These are phyloP conservation scores for Myrmecobius fasciatus DNA, from an alignment of 2,113 vertebrate species.

Conservation along the genomic window DNA sequence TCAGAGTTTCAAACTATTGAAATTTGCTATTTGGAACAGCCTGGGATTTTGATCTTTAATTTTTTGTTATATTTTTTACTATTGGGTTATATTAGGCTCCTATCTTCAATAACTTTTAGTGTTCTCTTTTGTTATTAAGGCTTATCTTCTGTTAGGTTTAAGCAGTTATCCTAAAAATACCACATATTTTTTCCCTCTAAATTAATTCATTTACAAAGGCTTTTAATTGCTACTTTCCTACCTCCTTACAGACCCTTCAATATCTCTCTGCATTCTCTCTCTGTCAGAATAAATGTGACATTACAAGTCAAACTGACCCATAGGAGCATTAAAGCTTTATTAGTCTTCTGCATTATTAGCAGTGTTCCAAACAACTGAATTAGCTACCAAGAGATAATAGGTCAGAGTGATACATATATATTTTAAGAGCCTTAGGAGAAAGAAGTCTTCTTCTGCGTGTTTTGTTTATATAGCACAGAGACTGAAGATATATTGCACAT, in stretches of 20 bases:
- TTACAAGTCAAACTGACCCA: slow-evolving; percentile 11
- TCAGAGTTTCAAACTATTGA: neutral
- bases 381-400: neutral
- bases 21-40: neutral
- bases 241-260: neutral
- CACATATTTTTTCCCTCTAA: slow-evolving; percentile 8
- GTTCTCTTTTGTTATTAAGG: neutral
- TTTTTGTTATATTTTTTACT: neutral
- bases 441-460: neutral
- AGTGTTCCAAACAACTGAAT: neutral
- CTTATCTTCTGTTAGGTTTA: neutral
- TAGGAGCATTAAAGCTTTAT: neutral
- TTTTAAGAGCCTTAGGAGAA: neutral
- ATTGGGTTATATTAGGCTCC: neutral
- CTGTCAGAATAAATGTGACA: neutral
- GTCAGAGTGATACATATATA: neutral
- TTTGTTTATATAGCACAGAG: slow-evolving; percentile 44
- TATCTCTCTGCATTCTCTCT: neutral
- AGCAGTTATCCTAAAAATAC: neutral
- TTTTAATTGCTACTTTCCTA: neutral
- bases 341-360: neutral
- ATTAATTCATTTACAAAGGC: neutral
- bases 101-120: neutral
- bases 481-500: slow-evolving; percentile 39
- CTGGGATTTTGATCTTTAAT: neutral